A percentile compares a stretch with the other conserved stretches of the same genome.
These are phyloP conservation scores for Pelodiscus sinensis DNA, from an alignment of 2,113 vertebrate species.

Conservation along the genomic window DNA sequence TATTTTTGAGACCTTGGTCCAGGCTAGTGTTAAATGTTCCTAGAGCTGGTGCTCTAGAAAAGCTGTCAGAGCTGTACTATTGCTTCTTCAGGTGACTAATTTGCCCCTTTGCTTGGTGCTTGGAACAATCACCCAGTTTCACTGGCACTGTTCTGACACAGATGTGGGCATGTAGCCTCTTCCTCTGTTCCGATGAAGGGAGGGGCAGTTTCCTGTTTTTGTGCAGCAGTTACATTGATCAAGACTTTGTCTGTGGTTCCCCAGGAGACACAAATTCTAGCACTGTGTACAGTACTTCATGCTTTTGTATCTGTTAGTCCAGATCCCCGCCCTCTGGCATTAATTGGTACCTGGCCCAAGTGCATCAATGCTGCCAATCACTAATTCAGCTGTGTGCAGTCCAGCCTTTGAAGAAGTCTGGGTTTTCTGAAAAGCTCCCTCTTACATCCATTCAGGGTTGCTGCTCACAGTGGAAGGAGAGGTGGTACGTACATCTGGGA, in stretches of 20 bases:
- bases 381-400: neutral
- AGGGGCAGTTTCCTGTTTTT: conserved; percentile 63
- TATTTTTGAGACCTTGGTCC: neutral
- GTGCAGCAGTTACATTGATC: conserved; percentile 32
- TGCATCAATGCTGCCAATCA: neutral
- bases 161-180: neutral
- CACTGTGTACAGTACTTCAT: rapidly evolving
- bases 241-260: neutral
- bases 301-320: neutral
- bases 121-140: neutral
- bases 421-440: neutral
- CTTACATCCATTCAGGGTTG: neutral
- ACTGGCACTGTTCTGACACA: neutral
- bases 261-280: rapidly evolving
- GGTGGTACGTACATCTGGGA: neutral
- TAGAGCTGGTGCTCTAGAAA: neutral
- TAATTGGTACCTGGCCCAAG: neutral
- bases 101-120: neutral
- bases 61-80: rapidly evolving
- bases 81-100: neutral
- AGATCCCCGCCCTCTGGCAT: neutral
- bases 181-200: conserved; percentile 35
- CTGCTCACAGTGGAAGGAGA: neutral
- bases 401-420: neutral
- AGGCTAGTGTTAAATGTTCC: neutral